These are phyloP conservation scores for Oreochromis aureus DNA, from an alignment of 2,113 vertebrate species.

Conservation along the genomic window DNA sequence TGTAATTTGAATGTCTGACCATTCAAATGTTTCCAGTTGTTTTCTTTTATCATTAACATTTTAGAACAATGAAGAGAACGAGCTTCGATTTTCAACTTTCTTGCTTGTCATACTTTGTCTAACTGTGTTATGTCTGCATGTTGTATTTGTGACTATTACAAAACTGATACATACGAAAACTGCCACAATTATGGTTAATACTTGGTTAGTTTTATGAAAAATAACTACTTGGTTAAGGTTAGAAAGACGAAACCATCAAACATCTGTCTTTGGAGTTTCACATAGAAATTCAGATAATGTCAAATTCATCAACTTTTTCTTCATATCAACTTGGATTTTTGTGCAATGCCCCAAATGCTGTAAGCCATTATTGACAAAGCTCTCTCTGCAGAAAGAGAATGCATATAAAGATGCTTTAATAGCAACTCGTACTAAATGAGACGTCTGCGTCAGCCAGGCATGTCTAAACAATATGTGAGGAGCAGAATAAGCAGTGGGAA, in stretches of 20 bases:
- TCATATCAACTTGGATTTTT: neutral
- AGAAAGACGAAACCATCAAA: accelerated
- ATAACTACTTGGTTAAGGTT: neutral
- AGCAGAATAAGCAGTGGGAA: neutral
- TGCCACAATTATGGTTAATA: neutral
- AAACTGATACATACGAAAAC: neutral
- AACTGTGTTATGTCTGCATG: neutral
- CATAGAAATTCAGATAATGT: neutral
- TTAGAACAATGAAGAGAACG: neutral
- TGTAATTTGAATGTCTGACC: neutral
- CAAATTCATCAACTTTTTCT: neutral
- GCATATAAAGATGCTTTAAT: neutral
- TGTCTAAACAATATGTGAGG: neutral
- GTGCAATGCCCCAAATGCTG: neutral
- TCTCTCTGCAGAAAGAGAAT: neutral
- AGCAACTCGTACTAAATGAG: neutral
- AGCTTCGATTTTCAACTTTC: neutral
- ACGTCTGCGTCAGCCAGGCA: neutral
- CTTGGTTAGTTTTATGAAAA: neutral
- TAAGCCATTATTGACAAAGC: neutral
- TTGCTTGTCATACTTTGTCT: neutral
- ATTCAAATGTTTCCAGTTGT: neutral
- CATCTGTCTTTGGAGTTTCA: neutral
- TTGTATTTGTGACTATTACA: neutral
- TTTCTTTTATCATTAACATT: neutral